Base-by-base conservation (phyloP, 2,888 invertebrate species). In the Nomada ferruginata region DNA sequence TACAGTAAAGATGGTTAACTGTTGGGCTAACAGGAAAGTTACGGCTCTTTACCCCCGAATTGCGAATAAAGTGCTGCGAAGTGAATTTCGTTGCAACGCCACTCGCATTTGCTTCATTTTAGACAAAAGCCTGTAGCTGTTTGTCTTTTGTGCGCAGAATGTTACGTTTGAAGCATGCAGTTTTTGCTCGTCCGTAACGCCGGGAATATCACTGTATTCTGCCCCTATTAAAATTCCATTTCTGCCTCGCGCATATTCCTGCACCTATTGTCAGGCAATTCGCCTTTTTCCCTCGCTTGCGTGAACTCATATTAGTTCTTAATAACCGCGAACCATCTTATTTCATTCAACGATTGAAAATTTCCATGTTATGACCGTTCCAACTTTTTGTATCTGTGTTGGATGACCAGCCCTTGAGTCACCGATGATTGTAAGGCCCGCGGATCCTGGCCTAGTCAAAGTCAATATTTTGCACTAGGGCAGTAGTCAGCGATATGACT, bases 151-250 rank as follows among this genome's bases (percentile, higher is more conserved):
- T 53, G 9, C 26, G n/a, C 7, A 23, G 26, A n/a, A 69, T 52
- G 59, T 59, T n/a, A n/a, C 57, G 44, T 59, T 59, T 20, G 57
- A 57, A 57, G 15, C 42, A 18, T 68, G 55, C 44, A n/a, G 44
- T 44, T n/a, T 44, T n/a, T 69, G 13, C 23, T 44, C 42, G 55
- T 42, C 23, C 36, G 55, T 42, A 42, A 68, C 18, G 23, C 18
- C 23, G 42, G 20, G 23, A 42, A 11, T 55, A n/a, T 18, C 11
- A 20, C 53, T 53, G 18, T 15, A 47, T 64, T 52, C 42, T 53
- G 57, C 57, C 26, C 44, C 59, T 59, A 59, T 69, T 69, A 57
- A 69, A 69, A 69, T 69, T 69, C 57, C 59, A 59, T 69, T 69
- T 44, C 59, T 2, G 69, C 26, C 59, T 47, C 26, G 18, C 42